phyloP scores from a whole-genome alignment of 2,797 vertebrate species.

The Micromesistius poutassou region DNA sequence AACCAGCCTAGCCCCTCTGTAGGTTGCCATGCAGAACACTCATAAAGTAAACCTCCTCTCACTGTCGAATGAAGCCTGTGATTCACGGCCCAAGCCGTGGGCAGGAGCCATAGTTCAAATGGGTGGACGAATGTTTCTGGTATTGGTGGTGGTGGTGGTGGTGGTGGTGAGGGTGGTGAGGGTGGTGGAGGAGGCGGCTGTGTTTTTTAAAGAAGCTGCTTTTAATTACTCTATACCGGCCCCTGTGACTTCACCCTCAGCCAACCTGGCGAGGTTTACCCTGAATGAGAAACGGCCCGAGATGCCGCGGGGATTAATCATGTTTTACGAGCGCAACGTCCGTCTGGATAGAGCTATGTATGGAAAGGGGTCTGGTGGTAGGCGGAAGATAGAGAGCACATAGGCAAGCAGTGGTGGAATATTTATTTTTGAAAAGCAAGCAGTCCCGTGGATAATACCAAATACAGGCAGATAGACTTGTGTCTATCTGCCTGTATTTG shows the following conservation, averaged over 20 bases:
- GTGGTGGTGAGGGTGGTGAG: background rate
- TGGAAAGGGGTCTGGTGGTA: slow-evolving; percentile 22
- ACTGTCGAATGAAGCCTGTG: background rate
- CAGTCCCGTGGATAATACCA: too few species aligned
- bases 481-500: background rate
- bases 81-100: background rate
- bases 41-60: background rate
- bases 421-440: background rate
- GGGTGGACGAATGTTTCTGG: too few species aligned
- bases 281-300: slow-evolving; percentile 8
- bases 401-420: background rate
- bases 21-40: background rate
- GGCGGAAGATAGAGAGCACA: background rate
- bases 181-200: background rate
- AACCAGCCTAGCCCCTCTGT: too few species aligned
- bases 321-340: slow-evolving; percentile 41
- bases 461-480: too few species aligned
- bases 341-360: slow-evolving; percentile 32
- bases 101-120: too few species aligned
- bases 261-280: background rate
- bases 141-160: too few species aligned
- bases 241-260: background rate
- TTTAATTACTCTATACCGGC: slow-evolving; percentile 38
- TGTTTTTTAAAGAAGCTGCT: slow-evolving; percentile 26
- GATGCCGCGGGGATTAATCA: slow-evolving; percentile 39